Evolutionary conservation across 2,113 vertebrate genomes (phyloP), one percentile per base, ranked within the genome.

Genomic region (Sarotherodon lohbergeri): DNA sequence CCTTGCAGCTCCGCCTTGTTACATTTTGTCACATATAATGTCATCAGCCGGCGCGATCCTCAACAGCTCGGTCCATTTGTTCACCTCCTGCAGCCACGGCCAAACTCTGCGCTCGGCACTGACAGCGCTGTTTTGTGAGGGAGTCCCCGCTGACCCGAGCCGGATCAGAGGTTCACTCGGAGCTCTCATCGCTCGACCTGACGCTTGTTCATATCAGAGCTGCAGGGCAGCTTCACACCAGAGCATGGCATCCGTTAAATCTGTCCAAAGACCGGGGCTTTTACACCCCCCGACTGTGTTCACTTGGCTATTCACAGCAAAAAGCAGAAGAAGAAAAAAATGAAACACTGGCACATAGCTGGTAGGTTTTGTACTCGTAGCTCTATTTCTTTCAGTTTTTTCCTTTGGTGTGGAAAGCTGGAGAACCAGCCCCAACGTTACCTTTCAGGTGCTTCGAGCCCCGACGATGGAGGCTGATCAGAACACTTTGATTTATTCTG

Each of bases 201-300:
- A 71, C 1, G 41, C 86, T 32, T 4, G 55, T 12, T 86, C 83
- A 9, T 52, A 39, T 46, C 52, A n/a, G 85, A 89, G 80, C 80
- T 59, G 48, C 46, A 83, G 84, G 82, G 81, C 90, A 55, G 79
- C 22, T 41, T 11, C 9, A n/a, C 83, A 63, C 82, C 71, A 27
- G 63, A 79, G 39, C 39, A 6, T 27, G 7, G 7, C 39, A 19
- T 59, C 43, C n/a, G 1, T 68, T 66, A 57, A 59, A 86, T 16
- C 86, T 16, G 46, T 48, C 24, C 48, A 55, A 14, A 57, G 46
- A 39, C 13, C 17, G 36, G 12, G 4, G 0, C 16, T 29, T 71
- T 54, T 55, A 61, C n/a, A 22, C 9, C 73, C 71, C 68, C 13
- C 2, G 2, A n/a, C 73, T 5, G 32, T 2, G 32, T 5, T 76